Base-by-base conservation (phyloP, 2,113 vertebrate species). In the Clarias macrocephalus region DNA sequence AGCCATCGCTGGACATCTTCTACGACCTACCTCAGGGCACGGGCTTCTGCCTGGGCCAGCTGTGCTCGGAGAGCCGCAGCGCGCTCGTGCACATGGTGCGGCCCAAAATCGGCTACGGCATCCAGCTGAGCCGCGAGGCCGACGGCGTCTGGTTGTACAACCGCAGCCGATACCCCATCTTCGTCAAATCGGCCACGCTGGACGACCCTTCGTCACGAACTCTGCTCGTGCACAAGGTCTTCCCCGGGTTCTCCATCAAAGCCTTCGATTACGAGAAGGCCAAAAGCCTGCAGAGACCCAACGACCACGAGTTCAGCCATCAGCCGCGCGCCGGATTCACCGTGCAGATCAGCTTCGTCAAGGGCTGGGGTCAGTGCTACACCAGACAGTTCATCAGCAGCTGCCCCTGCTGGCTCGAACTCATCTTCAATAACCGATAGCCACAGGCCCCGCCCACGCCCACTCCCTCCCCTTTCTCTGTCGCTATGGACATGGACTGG, bases 21-120 rank as follows among this genome's bases (percentile, higher is more conserved):
- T 99, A 99, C 84, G 98, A 99, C 97, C 98, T 99, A 99, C 98
- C 98, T 99, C 98, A 99, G 95, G 98, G 98, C 96, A 99, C 98
- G 82, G 98, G 98, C 95, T 99, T 99, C 95, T 99, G 98, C 94
- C 96, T 99, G 85, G 97, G 98, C 93, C 98, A 99, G 95, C 97
- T 99, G 91, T 96, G 95, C 93, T 99, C 98, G 2, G 98, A 97
- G 94, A 99, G 98, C 95, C 98, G 97, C 94, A 98, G 97, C 93
- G 97, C 97, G 79, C 95, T 99, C 93, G 98, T 99, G 94, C 97
- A 98, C 94, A 99, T 98, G 93, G 97, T 99, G 81, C 97, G 97
- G 86, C 96, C 97, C 95, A 99, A 98, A 90, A 99, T 99, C 0
- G 98, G 98, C 93, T 99, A 97, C 0, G 98, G 98, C 92, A 98